Conservation (phyloP, 2,888 invertebrate species). For the Apamea anceps region DNA sequence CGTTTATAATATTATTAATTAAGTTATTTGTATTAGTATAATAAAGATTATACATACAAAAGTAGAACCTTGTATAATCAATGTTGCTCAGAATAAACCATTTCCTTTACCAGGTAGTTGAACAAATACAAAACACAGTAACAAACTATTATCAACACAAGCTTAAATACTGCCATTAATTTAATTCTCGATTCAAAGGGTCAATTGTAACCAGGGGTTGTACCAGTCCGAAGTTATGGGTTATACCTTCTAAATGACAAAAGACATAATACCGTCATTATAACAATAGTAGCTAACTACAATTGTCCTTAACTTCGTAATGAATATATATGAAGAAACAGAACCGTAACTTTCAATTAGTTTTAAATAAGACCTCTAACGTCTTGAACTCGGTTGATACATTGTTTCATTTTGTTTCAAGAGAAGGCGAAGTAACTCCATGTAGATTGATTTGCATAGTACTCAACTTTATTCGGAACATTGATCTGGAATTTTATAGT, state of each 20-base stretch:
- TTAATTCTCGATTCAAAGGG: constrained; percentile 28
- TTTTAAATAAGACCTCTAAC: constrained; percentile 48
- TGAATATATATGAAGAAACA: constrained; percentile 29
- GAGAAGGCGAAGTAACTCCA: constrained; percentile 33
- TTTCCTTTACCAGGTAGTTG: neutral
- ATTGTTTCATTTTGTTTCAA: constrained; percentile 47
- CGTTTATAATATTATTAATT: too few species aligned
- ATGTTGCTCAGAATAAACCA: neutral
- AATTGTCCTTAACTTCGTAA: constrained; percentile 3
- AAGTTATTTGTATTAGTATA: too few species aligned
- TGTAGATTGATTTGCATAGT: constrained; percentile 61
- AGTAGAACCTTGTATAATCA: too few species aligned
- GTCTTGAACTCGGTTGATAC: constrained; percentile 42
- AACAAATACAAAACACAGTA: constrained; percentile 30
- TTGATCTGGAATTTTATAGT: constrained; percentile 28
- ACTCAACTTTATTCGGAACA: constrained; percentile 37
- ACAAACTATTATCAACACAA: constrained; percentile 26
- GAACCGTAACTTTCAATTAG: constrained; percentile 45
- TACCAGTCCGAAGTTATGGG: constrained; percentile 23
- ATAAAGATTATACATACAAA: too few species aligned
- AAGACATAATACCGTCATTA: constrained; percentile 10
- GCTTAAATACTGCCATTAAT: constrained; percentile 25
- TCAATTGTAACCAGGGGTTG: constrained; percentile 22
- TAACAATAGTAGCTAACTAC: constrained; percentile 1
- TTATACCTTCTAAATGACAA: constrained; percentile 19